A percentile compares a stretch with the other conserved stretches of the same genome.
Evolutionary conservation across 2,888 invertebrate species (phyloP).

Genomic region (Leptopilina syphax): DNA sequence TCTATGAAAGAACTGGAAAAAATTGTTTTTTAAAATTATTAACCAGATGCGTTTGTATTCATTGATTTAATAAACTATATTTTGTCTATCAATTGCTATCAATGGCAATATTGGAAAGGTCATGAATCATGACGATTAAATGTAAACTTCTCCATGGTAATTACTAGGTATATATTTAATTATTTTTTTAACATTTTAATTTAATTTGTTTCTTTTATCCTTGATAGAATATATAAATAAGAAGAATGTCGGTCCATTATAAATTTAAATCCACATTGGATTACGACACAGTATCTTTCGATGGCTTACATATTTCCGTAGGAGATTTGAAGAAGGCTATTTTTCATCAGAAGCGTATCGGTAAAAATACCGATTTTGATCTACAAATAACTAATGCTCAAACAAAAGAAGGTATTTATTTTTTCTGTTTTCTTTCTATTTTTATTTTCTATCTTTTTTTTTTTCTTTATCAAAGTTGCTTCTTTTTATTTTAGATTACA

Average conservation of each 20-base stretch:
- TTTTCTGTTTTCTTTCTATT: not conserved
- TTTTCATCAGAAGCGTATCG: conserved; percentile 95
- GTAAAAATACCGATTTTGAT: conserved; percentile 96
- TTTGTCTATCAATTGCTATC: too few species aligned
- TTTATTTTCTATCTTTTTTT: not conserved
- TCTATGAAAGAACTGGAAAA: too few species aligned
- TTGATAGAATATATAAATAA: conserved; percentile 61
- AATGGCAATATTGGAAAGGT: too few species aligned
- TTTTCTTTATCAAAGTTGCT: not conserved
- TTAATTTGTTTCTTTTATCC: conserved; percentile 35
- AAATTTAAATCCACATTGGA: conserved; percentile 98
- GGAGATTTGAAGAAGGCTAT: conserved; percentile 97
- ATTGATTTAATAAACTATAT: too few species aligned
- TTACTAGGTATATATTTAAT: not conserved
- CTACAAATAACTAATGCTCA: conserved; percentile 97
- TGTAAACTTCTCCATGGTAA: not conserved
- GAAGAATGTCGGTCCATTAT: conserved; percentile 95
- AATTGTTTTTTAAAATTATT: too few species aligned
- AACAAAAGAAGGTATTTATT: conserved; percentile 92
- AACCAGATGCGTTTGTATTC: too few species aligned
- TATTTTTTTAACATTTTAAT: not conserved
- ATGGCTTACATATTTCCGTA: conserved; percentile 97
- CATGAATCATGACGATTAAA: not conserved
- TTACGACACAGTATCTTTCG: conserved; percentile 97
- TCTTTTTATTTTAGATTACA: conserved; percentile 85